Conservation (phyloP, 2,888 invertebrate species). For the Julus scandinavius region DNA sequence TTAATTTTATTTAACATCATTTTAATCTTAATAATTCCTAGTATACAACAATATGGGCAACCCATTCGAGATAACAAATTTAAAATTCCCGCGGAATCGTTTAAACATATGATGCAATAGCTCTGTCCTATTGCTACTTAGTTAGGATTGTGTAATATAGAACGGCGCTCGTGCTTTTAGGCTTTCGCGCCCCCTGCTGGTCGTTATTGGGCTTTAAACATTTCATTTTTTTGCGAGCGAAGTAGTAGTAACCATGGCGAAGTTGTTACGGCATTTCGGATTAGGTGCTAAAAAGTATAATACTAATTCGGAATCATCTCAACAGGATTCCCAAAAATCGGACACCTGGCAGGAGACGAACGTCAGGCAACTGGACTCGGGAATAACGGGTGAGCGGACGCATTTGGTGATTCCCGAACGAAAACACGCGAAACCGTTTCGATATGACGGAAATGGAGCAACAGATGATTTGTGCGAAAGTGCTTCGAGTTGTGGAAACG, state of each 20-base stretch:
- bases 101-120: not conserved
- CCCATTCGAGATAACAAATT: not conserved
- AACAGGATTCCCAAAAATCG: slow-evolving; percentile 26
- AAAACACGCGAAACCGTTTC: not conserved
- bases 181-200: not conserved
- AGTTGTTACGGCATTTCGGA: slow-evolving; percentile 43
- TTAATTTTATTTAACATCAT: not conserved
- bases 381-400: not conserved
- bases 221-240: slow-evolving; percentile 34
- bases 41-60: too few species aligned
- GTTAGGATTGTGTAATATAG: not conserved
- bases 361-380: not conserved
- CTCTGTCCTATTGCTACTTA: not conserved
- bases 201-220: not conserved
- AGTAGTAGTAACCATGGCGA: slow-evolving; percentile 38
- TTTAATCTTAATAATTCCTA: not conserved
- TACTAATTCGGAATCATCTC: not conserved
- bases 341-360: not conserved
- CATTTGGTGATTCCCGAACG: not conserved
- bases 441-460: not conserved
- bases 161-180: not conserved
- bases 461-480: slow-evolving; percentile 10
- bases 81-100: not conserved
- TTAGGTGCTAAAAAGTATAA: slow-evolving; percentile 50
- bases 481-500: not conserved